Base-by-base conservation (phyloP, 2,797 vertebrate genomes). In the Phrynocephalus guinanensis region DNA sequence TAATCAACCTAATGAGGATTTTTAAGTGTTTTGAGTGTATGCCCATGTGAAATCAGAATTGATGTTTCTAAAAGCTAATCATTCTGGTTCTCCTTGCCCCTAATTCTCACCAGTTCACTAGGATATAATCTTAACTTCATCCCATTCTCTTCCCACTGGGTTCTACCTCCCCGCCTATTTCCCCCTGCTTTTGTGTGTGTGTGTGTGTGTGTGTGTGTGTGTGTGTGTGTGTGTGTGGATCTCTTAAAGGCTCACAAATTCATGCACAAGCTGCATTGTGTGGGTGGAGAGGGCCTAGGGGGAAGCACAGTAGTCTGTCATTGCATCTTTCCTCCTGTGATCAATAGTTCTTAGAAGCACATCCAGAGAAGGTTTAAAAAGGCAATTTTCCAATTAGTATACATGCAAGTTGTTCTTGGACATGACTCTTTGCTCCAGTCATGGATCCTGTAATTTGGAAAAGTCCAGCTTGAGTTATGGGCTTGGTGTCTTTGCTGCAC, bases 31-130 rank as follows among this genome's bases (percentile, higher is more conserved):
- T 79, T 72, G 56, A 79, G 6, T 82, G 72, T 52, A 52, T n/a
- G 28, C 66, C n/a, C 52, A 13, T 60, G 70, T 80, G 82, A 88
- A 88, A 84, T 84, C 44, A 38, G 70, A 11, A 85, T 75, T 33
- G 6, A 38, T 13, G 24, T 26, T 75, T 73, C 76, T 67, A 50
- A 24, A 88, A 33, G 26, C 76, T 28, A 20, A 16, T 77, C 33
- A 50, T 73, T 48, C 79, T 76, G 28, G 66, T 26, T 81, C 52
- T 67, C 52, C 33, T 22, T 56, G 10, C 44, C 44, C 3, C 44
- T 24, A 38, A 63, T 7, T 26, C 30, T 79, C 76, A 79, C 22
- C 13, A 33, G 6, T 38, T 88, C 63, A 38, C 66, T 68, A 22
- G 48, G 30, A 52, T 70, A 67, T 60, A 75, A 76, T 24, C 56